These are phyloP conservation scores for Herminia tarsipennalis DNA, from an alignment of 2,888 invertebrate species.

Conservation along the genomic window DNA sequence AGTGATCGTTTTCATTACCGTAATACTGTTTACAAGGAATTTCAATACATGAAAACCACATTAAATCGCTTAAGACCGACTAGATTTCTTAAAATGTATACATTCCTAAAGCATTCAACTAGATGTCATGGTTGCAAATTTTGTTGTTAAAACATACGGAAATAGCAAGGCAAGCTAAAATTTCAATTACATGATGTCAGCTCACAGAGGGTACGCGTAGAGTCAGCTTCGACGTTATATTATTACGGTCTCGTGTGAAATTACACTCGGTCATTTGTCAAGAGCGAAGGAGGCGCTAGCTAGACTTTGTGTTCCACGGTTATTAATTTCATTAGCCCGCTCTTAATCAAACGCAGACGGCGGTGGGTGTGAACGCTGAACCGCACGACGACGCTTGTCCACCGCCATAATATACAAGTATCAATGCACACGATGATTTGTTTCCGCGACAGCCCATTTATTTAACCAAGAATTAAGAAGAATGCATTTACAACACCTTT, in stretches of 20 bases:
- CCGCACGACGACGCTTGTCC: slow-evolving; percentile 50
- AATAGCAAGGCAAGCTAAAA: slow-evolving; percentile 23
- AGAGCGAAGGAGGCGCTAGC: slow-evolving; percentile 71
- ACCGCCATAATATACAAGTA: slow-evolving; percentile 58
- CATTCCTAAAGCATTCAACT: too few species aligned
- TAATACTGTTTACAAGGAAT: slow-evolving; percentile 10
- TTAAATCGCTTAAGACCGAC: slow-evolving; percentile 5
- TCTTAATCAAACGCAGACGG: slow-evolving; percentile 75
- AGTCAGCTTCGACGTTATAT: slow-evolving; percentile 53
- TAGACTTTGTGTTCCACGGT: slow-evolving; percentile 68
- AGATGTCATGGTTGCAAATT: too few species aligned
- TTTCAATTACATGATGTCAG: slow-evolving; percentile 43
- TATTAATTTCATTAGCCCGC: slow-evolving; percentile 82
- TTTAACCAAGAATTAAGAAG: too few species aligned
- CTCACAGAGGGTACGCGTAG: slow-evolving; percentile 38
- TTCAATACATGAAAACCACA: slow-evolving; percentile 4
- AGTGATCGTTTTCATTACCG: slow-evolving; percentile 15
- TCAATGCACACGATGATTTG: slow-evolving; percentile 44
- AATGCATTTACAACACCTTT: slow-evolving; percentile 24
- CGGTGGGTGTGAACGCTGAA: slow-evolving; percentile 61
- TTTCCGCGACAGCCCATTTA: slow-evolving; percentile 35
- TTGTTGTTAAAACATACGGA: too few species aligned
- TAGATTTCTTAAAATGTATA: background rate
- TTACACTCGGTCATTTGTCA: slow-evolving; percentile 83
- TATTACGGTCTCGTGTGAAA: slow-evolving; percentile 78